These are phyloP conservation scores for Orchestes rusci DNA, from an alignment of 2,888 invertebrate species.

Conservation along the genomic window DNA sequence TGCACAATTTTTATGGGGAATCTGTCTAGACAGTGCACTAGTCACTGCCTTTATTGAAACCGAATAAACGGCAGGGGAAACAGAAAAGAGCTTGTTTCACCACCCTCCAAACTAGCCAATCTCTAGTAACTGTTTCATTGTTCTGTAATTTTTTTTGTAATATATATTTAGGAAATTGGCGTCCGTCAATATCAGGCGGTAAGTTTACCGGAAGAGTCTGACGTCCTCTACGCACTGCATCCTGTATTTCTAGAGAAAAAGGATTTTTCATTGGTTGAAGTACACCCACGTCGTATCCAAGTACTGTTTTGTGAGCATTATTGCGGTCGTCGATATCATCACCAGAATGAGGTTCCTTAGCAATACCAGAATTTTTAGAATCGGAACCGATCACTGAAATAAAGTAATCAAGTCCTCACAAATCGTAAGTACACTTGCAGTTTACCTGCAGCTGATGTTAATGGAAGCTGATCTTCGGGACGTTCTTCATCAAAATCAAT, in stretches of 20 bases:
- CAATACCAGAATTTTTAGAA: neutral
- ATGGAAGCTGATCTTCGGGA: neutral
- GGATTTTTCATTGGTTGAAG: neutral
- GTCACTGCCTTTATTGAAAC: too few species aligned
- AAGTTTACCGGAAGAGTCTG: neutral
- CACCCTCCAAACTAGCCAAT: constrained; percentile 4
- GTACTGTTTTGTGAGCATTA: neutral
- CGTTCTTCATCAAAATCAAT: constrained; percentile 1
- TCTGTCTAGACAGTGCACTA: too few species aligned
- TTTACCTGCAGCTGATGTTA: neutral
- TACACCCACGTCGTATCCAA: constrained; percentile 1
- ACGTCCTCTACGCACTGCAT: constrained; percentile 3
- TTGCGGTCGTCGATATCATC: neutral
- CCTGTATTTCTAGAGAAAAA: constrained; percentile 1
- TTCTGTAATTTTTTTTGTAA: constrained; percentile 2
- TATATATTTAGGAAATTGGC: constrained; percentile 2
- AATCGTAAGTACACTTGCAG: neutral
- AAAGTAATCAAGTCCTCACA: neutral
- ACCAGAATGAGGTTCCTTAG: neutral
- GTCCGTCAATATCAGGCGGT: constrained; percentile 1
- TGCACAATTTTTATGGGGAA: too few species aligned
- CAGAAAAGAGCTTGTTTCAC: constrained; percentile 6
- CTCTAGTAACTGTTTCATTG: constrained; percentile 3
- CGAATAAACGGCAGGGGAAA: too few species aligned
- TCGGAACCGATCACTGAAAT: neutral